These are phyloP conservation scores for Cheiracanthium punctorium DNA, from an alignment of 2,888 invertebrate species.

Conservation along the genomic window DNA sequence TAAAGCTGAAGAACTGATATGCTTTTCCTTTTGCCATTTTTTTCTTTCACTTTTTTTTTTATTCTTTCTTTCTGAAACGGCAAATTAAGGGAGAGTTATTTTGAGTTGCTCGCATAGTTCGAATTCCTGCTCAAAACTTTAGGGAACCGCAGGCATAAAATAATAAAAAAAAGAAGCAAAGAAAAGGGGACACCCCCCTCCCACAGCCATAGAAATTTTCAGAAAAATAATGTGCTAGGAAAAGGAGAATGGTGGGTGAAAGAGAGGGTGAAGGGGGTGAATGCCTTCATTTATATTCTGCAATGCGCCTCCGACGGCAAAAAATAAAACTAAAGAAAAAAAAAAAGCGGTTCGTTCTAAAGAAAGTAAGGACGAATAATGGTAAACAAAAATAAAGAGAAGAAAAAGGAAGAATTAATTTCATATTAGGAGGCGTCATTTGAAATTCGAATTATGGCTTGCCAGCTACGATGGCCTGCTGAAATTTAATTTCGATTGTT, in stretches of 20 bases:
- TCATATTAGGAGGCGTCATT: constrained; percentile 68
- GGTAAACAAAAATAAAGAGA: constrained; percentile 54
- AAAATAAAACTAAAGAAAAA: constrained; percentile 45
- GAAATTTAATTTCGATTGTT: constrained; percentile 68
- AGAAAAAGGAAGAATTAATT: constrained; percentile 61
- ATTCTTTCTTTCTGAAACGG: constrained; percentile 25
- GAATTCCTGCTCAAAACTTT: constrained; percentile 64
- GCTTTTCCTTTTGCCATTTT: constrained; percentile 32
- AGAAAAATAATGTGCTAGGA: constrained; percentile 57
- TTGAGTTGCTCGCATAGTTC: constrained; percentile 60
- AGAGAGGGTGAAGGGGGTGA: constrained; percentile 20
- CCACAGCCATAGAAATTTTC: constrained; percentile 52
- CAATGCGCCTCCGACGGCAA: constrained; percentile 44
- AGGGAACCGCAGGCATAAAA: constrained; percentile 52
- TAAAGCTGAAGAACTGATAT: constrained; percentile 62
- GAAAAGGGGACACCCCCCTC: neutral
- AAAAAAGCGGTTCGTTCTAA: constrained; percentile 26
- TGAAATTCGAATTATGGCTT: constrained; percentile 66
- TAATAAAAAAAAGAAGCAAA: constrained; percentile 9
- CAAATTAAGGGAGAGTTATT: constrained; percentile 69
- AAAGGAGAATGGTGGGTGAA: constrained; percentile 26
- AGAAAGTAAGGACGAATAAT: constrained; percentile 41
- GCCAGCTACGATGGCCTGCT: constrained; percentile 29
- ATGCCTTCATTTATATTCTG: constrained; percentile 69
- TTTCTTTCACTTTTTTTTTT: constrained; percentile 4